These are phyloP conservation scores for Amblyjoppa proteus DNA, from an alignment of 2,888 invertebrate species.

Conservation along the genomic window DNA sequence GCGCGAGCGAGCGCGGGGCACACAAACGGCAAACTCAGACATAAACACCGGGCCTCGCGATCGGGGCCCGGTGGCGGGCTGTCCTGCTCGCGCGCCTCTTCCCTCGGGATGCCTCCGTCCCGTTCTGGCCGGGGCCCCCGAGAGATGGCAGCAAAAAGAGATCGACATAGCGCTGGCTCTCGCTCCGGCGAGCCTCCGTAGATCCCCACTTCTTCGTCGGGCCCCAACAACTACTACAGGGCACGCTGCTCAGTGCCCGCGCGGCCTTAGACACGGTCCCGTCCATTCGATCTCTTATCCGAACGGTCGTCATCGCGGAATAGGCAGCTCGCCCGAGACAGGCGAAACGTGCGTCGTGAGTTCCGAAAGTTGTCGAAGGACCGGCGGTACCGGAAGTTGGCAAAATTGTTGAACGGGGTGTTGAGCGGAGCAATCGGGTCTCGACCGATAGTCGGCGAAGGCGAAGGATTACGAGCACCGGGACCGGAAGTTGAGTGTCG, in stretches of 20 bases:
- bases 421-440: background rate
- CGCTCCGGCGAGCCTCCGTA: slow-evolving; percentile 61
- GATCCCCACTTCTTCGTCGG: slow-evolving; percentile 66
- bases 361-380: background rate
- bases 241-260: slow-evolving; percentile 78
- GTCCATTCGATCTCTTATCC: slow-evolving; percentile 60
- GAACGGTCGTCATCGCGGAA: slow-evolving; percentile 10
- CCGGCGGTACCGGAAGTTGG: background rate
- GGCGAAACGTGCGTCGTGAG: background rate
- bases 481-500: background rate
- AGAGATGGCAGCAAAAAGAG: slow-evolving; percentile 43
- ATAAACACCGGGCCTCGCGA: slow-evolving; percentile 44
- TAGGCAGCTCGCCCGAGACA: slow-evolving; percentile 27
- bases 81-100: slow-evolving; percentile 64
- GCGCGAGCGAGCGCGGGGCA: background rate
- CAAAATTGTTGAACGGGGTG: background rate
- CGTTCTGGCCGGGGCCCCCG: slow-evolving; percentile 21
- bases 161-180: slow-evolving; percentile 57
- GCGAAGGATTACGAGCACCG: background rate
- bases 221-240: slow-evolving; percentile 70
- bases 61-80: slow-evolving; percentile 44
- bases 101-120: slow-evolving; percentile 55
- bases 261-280: slow-evolving; percentile 77
- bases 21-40: slow-evolving; percentile 43
- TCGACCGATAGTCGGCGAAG: background rate